Evolutionary conservation across 1,140 invertebrate species (phyloP).

Genomic region (Lutraria rhynchaena): DNA sequence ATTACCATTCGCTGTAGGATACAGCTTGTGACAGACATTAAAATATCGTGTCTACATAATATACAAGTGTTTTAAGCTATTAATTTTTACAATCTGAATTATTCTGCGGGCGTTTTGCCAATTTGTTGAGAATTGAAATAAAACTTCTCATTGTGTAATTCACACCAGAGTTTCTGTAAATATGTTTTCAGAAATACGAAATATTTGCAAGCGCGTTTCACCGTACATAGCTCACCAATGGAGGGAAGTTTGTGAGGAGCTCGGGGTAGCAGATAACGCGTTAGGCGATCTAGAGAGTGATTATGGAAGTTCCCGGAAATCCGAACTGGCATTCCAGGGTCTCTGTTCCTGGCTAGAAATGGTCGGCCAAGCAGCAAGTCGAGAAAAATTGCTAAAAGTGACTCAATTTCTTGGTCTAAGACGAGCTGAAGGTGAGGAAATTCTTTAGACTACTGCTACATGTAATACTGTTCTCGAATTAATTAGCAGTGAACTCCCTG

Average conservation of each 20-base stretch:
- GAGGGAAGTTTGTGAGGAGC: constrained; percentile 46
- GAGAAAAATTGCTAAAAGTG: constrained; percentile 21
- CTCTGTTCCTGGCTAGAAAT: constrained; percentile 41
- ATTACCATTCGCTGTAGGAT: too few relatives aligned
- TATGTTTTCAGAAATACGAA: constrained; percentile 28
- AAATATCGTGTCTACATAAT: too few relatives aligned
- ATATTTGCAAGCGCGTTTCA: constrained; percentile 30
- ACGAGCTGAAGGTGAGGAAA: constrained; percentile 48
- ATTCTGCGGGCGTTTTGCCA: too few relatives aligned
- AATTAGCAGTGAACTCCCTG: too few relatives aligned
- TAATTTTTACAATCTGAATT: too few relatives aligned
- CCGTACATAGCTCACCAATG: constrained; percentile 47
- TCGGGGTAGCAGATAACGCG: constrained; percentile 28
- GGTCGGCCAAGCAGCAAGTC: constrained; percentile 3
- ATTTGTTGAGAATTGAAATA: neutral
- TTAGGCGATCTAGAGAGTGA: constrained; percentile 27
- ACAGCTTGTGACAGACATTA: too few relatives aligned
- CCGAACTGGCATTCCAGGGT: constrained; percentile 37
- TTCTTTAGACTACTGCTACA: too few relatives aligned
- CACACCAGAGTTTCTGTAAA: neutral
- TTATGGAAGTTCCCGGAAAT: neutral
- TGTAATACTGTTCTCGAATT: too few relatives aligned
- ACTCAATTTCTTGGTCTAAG: constrained; percentile 9
- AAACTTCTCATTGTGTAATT: neutral
- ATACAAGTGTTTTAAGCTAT: too few relatives aligned